phyloP scores from a whole-genome alignment of 2,888 invertebrate genomes.

The Limnephilus marmoratus region DNA sequence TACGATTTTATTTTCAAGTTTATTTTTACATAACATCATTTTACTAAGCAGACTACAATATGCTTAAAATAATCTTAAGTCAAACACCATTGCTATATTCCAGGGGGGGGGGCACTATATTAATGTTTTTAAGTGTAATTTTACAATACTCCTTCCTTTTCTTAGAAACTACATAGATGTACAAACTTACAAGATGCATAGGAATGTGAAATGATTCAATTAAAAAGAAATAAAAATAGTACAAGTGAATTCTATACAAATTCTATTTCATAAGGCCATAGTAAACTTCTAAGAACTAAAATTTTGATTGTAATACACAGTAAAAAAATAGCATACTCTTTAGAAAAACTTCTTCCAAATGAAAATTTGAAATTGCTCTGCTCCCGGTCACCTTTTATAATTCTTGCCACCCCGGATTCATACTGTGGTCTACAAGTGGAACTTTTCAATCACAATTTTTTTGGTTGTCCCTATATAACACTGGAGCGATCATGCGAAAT shows the following conservation, averaged over 20 bases:
- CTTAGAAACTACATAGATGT: background rate
- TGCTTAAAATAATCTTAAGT: background rate
- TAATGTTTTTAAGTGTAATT: background rate
- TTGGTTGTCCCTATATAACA: background rate
- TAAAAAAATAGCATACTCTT: background rate
- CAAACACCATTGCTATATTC: background rate
- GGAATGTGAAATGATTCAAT: background rate
- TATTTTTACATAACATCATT: background rate
- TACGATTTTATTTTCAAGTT: background rate
- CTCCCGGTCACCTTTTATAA: background rate
- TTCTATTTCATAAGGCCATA: background rate
- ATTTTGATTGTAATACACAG: too few relatives aligned
- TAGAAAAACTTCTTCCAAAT: background rate
- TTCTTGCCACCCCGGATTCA: background rate
- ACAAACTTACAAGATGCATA: background rate
- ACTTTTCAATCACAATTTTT: background rate
- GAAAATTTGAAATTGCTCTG: background rate
- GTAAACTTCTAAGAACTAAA: background rate
- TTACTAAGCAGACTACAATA: background rate
- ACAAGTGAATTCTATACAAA: background rate
- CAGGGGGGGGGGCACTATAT: background rate
- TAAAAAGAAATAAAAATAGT: background rate
- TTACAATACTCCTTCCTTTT: background rate
- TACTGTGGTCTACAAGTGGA: background rate
- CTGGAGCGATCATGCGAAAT: too few relatives aligned